Evolutionary conservation across 2,113 vertebrate genomes (phyloP), one percentile per base, ranked within the genome.

Genomic region (Shinisaurus crocodilurus): DNA sequence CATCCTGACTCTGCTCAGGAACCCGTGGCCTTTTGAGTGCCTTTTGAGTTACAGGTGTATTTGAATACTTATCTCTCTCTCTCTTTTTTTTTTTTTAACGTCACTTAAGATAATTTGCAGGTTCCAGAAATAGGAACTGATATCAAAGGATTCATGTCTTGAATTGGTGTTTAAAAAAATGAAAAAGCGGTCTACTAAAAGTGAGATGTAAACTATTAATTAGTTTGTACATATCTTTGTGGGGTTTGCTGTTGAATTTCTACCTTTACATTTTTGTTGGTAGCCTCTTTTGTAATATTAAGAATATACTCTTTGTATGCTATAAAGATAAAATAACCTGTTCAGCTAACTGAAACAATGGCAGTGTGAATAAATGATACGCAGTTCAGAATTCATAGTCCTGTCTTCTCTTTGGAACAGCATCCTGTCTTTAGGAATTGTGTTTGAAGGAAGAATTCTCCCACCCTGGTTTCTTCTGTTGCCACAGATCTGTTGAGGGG

Each of bases 1-100:
- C 80, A 88, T 91, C 96, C 95, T 94, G 0, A 90, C 91, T 96
- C 82, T 95, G 93, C 96, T 97, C 97, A 97, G 97, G 96, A 97
- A 95, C 95, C 96, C 96, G 93, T 94, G 96, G 95, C 92, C 92
- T 97, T 86, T 89, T 57, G 92, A 96, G 97, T 97, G 97, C 97
- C 97, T 95, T 97, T 96, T 91, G 91, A 96, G 96, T 95, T 86
- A 84, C 15, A 89, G 37, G 82, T 74, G 29, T 92, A 74, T 84
- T 89, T 75, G 81, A 85, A 88, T 86, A 90, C 81, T 93, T 93
- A 3, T 72, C 34, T 72, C 12, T 72, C 29, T 6, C 8, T 18
- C 29, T 43, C 43, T 27, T 18, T 76, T 92, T 96, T 92, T n/a
- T n/a, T 54, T 54, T 6, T 54, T 54, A 9, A 82, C 90, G 91